phyloP scores from a whole-genome alignment of 2,797 vertebrate species.

The Valencia hispanica region DNA sequence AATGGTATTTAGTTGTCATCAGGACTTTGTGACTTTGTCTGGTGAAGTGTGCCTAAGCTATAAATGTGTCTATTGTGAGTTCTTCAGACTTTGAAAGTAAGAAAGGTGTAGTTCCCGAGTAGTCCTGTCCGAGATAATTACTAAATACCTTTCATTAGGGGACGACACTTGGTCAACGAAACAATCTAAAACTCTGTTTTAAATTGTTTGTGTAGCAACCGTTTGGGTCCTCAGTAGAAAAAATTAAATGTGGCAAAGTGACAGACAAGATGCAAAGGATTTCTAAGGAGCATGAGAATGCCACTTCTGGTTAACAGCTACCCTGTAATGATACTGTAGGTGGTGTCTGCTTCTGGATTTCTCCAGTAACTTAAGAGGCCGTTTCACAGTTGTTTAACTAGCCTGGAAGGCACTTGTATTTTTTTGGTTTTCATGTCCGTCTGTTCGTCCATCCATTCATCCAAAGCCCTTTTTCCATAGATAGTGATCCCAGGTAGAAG shows the following conservation, averaged over 20 bases:
- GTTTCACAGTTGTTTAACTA: no score
- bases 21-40: no score
- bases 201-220: not conserved
- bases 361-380: not conserved
- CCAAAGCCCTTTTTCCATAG: no score
- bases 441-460: not conserved
- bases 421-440: not conserved
- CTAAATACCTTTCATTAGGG: not conserved
- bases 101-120: not conserved
- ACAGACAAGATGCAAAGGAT: not conserved
- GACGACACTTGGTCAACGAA: not conserved
- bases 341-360: not conserved
- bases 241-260: not conserved
- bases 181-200: not conserved
- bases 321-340: not conserved
- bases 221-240: not conserved
- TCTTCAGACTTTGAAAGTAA: not conserved
- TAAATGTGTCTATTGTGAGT: not conserved
- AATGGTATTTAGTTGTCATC: no score
- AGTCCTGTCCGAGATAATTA: not conserved
- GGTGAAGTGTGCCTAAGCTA: not conserved
- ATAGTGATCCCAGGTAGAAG: not conserved
- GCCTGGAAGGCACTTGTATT: not conserved
- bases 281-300: not conserved
- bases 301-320: not conserved